Conservation (phyloP, 2,797 vertebrate species). For the Moxostoma hubbsi region DNA sequence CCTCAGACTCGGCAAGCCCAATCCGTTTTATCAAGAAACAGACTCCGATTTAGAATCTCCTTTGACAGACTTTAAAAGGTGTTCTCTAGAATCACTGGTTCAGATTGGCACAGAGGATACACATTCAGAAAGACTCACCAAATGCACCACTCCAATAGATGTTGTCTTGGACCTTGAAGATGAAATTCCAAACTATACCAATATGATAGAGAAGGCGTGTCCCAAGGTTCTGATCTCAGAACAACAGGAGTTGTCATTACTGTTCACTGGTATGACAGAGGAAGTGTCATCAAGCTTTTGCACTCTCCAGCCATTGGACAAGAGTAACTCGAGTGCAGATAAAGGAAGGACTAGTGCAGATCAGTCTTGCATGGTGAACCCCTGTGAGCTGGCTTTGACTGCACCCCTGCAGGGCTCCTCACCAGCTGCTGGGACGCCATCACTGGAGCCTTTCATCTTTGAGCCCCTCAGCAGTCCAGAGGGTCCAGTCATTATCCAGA, state of each 20-base stretch:
- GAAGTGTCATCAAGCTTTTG: conserved; percentile 53
- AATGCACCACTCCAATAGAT: conserved; percentile 58
- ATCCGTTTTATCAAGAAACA: conserved; percentile 88
- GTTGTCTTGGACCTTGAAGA: conserved; percentile 66
- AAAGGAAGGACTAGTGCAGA: conserved; percentile 71
- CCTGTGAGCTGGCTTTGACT: conserved; percentile 69
- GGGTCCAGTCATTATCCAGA: conserved; percentile 92
- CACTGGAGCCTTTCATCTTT: conserved; percentile 84
- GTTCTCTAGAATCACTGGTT: conserved; percentile 75
- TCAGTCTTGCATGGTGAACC: conserved; percentile 60
- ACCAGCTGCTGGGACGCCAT: conserved; percentile 65
- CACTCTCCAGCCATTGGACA: conserved; percentile 63
- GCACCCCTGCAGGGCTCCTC: conserved; percentile 78
- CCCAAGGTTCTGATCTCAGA: conserved; percentile 62
- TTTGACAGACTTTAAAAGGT: conserved; percentile 69
- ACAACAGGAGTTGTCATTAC: conserved; percentile 38
- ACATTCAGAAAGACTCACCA: conserved; percentile 64
- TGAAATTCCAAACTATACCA: conserved; percentile 46
- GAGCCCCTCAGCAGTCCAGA: conserved; percentile 94
- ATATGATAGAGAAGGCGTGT: conserved; percentile 59
- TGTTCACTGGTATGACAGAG: conserved; percentile 6
- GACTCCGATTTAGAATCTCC: conserved; percentile 89
- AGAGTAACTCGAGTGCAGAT: conserved; percentile 55
- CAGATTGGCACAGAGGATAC: conserved; percentile 74
- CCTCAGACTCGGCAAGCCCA: conserved; percentile 73